These are phyloP conservation scores for Clytia hemisphaerica DNA, from an alignment of 30 jellyfish, hydroid and myxozoan genomes.

Conservation along the genomic window DNA sequence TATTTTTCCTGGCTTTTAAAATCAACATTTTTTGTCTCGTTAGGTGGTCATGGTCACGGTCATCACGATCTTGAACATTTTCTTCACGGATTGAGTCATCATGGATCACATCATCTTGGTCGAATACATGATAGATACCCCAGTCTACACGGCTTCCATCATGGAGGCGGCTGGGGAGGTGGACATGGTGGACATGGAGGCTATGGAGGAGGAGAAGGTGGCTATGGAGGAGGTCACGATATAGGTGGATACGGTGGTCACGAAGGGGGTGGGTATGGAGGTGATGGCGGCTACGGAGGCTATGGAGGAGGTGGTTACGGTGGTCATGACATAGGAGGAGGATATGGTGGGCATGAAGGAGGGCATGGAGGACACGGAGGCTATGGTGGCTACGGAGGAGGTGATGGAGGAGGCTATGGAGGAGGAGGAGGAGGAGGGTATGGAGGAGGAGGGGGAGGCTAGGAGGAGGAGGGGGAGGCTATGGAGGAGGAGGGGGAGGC, in stretches of 20 bases:
- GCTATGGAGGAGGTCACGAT: not conserved
- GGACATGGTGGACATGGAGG: constrained; percentile 51
- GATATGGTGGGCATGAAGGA: constrained; percentile 32
- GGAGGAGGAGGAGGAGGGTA: too few species aligned
- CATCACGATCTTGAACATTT: too few species aligned
- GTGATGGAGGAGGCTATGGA: constrained; percentile 32
- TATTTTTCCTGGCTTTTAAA: too few species aligned
- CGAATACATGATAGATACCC: too few species aligned
- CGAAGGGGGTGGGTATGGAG: not conserved
- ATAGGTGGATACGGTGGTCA: too few species aligned
- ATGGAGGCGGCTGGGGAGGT: constrained; percentile 26
- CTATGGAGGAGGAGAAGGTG: constrained; percentile 33
- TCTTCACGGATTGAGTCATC: too few species aligned
- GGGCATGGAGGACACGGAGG: too few species aligned
- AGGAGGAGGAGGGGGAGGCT: constrained; percentile 46
- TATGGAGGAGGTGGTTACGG: not conserved
- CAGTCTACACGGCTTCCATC: too few species aligned
- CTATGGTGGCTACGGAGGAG: constrained; percentile 53
- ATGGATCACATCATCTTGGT: too few species aligned
- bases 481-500: constrained; percentile 28
- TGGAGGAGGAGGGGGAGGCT: too few species aligned
- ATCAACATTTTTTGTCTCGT: too few species aligned
- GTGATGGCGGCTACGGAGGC: constrained; percentile 8
- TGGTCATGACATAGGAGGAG: constrained; percentile 17
- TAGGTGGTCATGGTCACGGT: too few species aligned